These are phyloP conservation scores for Portunus trituberculatus DNA, from an alignment of 1,140 invertebrate species.

Conservation along the genomic window DNA sequence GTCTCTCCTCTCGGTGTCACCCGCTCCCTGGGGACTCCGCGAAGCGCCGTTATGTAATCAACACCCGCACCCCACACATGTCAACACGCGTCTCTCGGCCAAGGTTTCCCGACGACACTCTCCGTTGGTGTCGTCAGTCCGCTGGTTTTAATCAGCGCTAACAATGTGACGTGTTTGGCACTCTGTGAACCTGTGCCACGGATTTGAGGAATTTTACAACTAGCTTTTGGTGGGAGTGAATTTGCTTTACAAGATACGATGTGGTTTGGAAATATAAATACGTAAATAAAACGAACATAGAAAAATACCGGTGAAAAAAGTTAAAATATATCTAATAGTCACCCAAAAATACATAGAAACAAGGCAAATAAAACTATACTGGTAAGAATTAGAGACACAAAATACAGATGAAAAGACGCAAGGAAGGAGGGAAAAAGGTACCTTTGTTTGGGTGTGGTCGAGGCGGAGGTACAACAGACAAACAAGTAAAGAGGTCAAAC, in stretches of 20 bases:
- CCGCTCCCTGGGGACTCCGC: conserved; percentile 15
- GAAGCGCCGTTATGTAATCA: conserved; percentile 38
- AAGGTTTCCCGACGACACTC: conserved; percentile 27
- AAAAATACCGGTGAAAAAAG: too few relatives aligned
- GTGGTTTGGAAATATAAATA: too few relatives aligned
- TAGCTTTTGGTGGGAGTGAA: too few relatives aligned
- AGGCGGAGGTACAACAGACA: neutral
- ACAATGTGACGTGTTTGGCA: too few relatives aligned
- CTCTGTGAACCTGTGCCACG: too few relatives aligned
- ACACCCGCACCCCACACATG: neutral
- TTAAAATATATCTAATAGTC: too few relatives aligned
- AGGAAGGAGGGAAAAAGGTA: neutral
- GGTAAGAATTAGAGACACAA: neutral
- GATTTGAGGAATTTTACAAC: too few relatives aligned
- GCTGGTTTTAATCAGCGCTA: too few relatives aligned
- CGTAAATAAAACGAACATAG: too few relatives aligned
- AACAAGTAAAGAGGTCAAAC: conserved; percentile 30
- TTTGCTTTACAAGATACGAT: too few relatives aligned
- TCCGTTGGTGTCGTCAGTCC: neutral
- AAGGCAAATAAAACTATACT: too few relatives aligned
- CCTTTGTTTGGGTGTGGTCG: neutral
- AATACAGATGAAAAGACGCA: neutral
- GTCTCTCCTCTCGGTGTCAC: neutral
- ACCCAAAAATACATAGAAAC: too few relatives aligned
- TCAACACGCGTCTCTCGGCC: conserved; percentile 34